Base-by-base conservation (phyloP, 2,797 vertebrate species). In the Periparus ater region DNA sequence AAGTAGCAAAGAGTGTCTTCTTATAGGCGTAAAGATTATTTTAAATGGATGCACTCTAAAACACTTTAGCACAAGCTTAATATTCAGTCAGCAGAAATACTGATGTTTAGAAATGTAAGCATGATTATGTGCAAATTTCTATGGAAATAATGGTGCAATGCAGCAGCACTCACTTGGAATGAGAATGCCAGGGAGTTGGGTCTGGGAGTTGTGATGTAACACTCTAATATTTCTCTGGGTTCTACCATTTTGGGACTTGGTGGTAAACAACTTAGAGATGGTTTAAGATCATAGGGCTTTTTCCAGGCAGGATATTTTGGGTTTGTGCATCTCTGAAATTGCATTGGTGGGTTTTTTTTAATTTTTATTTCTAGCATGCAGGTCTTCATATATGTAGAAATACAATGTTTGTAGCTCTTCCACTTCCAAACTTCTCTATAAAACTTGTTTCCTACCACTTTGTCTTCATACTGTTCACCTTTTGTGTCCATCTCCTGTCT, bases 241-340 rank as follows among this genome's bases (percentile, higher is more conserved):
- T 9, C 15, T 68, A 42, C 6, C n/a, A 34, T 51, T 73, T 91
- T 79, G 68, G 21, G n/a, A 48, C 10, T 53, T 77, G 20, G 7
- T 53, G 11, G 14, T 73, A 77, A 92, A 68, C 6, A 36, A 32
- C 7, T 40, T 44, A 13, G 27, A 40, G 30, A 44, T 72, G 19
- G 2, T 60, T 55, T 44, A 76, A 76, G 19, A 47, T 60, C 21
- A 15, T 10, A 16, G 8, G 1, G 0, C 0, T 32, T 61, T 58
- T 62, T 36, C 30, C 67, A 57, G 29, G 40, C 11, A 50, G 26
- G 10, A 9, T 19, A 55, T 65, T 65, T 67, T 70, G 3, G 2
- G 7, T 23, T 58, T 60, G 17, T 23, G 9, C 30, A 48, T 72
- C 47, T 70, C 19, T 85, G 57, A 53, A 74, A 44, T 27, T 7